Conservation (phyloP, 2,113 vertebrate species). For the Myrmecophaga tridactyla region DNA sequence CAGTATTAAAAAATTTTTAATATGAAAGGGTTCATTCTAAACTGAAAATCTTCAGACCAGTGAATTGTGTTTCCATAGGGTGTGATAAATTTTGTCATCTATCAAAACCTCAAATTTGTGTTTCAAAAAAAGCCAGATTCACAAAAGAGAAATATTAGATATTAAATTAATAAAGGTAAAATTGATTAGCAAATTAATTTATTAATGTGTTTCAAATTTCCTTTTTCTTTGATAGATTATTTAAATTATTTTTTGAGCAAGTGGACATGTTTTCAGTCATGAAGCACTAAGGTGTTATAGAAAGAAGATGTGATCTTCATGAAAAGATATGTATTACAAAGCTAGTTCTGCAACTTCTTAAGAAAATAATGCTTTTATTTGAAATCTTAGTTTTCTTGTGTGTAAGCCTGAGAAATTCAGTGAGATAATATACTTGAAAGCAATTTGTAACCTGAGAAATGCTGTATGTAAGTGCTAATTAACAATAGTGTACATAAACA, state of each 20-base stretch:
- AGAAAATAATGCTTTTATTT: no score
- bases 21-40: background rate
- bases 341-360: background rate
- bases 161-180: background rate
- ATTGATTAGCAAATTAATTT: background rate
- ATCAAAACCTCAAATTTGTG: background rate
- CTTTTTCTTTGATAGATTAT: background rate
- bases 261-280: background rate
- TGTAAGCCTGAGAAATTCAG: background rate
- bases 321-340: background rate
- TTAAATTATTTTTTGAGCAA: background rate
- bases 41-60: background rate
- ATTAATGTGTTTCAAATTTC: background rate
- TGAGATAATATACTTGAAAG: background rate
- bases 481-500: no score
- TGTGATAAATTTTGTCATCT: background rate
- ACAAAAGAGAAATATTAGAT: background rate
- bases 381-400: background rate
- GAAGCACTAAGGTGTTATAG: background rate
- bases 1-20: background rate
- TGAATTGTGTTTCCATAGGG: background rate
- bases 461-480: background rate
- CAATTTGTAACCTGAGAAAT: background rate
- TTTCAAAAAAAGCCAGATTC: background rate
- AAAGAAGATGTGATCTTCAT: background rate